Evolutionary conservation across 2,888 invertebrate species (phyloP).

Genomic region (Eilema sororculum): DNA sequence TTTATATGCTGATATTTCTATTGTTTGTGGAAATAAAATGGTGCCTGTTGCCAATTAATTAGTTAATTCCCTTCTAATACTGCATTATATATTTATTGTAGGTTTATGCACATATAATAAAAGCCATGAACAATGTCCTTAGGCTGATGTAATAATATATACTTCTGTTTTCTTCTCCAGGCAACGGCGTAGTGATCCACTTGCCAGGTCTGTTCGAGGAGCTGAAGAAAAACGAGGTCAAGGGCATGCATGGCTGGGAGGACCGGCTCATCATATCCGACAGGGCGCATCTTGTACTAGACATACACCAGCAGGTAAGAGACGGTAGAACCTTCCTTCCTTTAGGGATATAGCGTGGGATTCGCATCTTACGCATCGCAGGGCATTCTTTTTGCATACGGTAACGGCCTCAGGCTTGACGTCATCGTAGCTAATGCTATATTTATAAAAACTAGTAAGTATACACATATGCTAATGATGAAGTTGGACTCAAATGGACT

Average conservation of each 20-base stretch:
- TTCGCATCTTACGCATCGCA: not conserved
- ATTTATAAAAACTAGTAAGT: too few relatives aligned
- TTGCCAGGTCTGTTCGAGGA: slow-evolving; percentile 98
- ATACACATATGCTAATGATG: too few relatives aligned
- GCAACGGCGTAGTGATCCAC: slow-evolving; percentile 99
- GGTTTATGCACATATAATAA: too few relatives aligned
- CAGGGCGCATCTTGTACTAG: slow-evolving; percentile 97
- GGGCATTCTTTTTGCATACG: not conserved
- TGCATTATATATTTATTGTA: too few relatives aligned
- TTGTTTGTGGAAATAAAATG: too few relatives aligned
- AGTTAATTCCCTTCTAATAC: too few relatives aligned
- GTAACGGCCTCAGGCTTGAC: not conserved
- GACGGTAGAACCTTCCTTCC: too few relatives aligned
- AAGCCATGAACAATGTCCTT: too few relatives aligned
- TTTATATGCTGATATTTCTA: too few relatives aligned
- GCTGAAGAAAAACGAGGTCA: slow-evolving; percentile 95
- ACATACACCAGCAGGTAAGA: slow-evolving; percentile 93
- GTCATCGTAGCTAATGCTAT: not conserved
- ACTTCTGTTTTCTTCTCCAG: slow-evolving; percentile 77
- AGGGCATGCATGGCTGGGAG: slow-evolving; percentile 94
- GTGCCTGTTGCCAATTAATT: too few relatives aligned
- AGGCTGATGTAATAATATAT: not conserved
- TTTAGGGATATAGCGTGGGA: not conserved
- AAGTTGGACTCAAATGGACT: too few relatives aligned
- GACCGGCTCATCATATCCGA: slow-evolving; percentile 96